Conservation (phyloP, 2,113 vertebrate genomes). For the Corythaeola cristata region DNA sequence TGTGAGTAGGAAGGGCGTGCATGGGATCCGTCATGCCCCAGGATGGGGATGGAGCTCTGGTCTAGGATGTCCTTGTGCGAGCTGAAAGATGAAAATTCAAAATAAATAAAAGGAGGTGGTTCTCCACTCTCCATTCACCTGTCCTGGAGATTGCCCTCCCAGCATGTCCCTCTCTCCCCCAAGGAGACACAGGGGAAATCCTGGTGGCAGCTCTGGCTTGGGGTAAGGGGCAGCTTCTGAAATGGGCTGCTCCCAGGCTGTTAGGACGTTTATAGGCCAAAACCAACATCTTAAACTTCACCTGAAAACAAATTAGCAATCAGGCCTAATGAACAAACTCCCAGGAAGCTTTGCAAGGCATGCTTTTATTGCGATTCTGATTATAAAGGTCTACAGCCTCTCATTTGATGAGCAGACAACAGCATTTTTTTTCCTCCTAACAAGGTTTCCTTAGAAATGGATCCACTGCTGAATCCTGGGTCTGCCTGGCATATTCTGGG, state of each 20-base stretch:
- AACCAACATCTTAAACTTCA: not conserved
- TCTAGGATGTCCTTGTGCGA: not conserved
- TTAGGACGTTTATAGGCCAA: not conserved
- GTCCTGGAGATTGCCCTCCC: not conserved
- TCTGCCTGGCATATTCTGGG: slow-evolving; percentile 43
- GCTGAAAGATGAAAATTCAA: not conserved
- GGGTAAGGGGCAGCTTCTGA: not conserved
- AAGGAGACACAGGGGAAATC: not conserved
- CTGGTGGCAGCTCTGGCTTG: not conserved
- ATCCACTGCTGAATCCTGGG: slow-evolving; percentile 4
- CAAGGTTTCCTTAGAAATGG: slow-evolving; percentile 56
- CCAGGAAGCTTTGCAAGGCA: not conserved
- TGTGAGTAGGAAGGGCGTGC: not conserved
- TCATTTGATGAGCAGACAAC: not conserved
- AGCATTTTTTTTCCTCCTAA: not conserved
- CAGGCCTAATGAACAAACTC: not conserved
- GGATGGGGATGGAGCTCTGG: not conserved
- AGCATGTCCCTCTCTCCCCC: not conserved
- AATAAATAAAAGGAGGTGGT: not conserved
- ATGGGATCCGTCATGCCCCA: not conserved
- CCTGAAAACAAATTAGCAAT: not conserved
- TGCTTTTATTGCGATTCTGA: not conserved
- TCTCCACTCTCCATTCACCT: not conserved
- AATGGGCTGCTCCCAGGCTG: not conserved
- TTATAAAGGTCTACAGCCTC: not conserved